Evolutionary conservation across 2,797 vertebrate genomes (phyloP).

Genomic region (Micromesistius poutassou): DNA sequence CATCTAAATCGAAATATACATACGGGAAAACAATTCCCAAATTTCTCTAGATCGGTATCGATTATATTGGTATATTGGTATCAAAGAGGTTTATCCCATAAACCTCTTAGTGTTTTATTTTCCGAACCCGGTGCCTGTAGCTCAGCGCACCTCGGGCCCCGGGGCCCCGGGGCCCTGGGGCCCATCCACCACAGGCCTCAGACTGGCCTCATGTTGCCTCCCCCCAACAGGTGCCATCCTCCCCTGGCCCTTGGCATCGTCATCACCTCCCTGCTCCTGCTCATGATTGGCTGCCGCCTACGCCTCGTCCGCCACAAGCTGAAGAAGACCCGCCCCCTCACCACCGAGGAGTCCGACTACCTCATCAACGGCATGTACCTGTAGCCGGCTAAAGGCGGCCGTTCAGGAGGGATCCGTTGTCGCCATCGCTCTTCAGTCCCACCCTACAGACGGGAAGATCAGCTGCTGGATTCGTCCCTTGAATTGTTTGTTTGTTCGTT

Average conservation of each 20-base stretch:
- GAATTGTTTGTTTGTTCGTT: background rate
- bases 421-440: background rate
- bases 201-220: background rate
- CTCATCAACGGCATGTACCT: constrained; percentile 99
- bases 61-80: too few relatives aligned
- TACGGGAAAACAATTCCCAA: background rate
- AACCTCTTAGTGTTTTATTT: background rate
- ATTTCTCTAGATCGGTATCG: background rate
- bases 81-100: background rate
- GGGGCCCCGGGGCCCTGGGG: too few relatives aligned
- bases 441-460: background rate
- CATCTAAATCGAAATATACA: background rate
- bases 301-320: constrained; percentile 87
- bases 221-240: constrained; percentile 84
- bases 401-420: constrained; percentile 1
- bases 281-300: constrained; percentile 91
- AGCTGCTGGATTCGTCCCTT: background rate
- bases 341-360: constrained; percentile 97
- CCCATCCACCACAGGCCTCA: background rate
- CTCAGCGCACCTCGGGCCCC: too few relatives aligned
- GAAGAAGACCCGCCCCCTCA: constrained; percentile 92
- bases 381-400: constrained; percentile 49
- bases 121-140: too few relatives aligned
- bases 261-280: constrained; percentile 88
- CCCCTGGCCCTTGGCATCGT: constrained; percentile 87